Evolutionary conservation across 2,113 vertebrate genomes (phyloP).

Genomic region (Forbesichthys papilliferus): DNA sequence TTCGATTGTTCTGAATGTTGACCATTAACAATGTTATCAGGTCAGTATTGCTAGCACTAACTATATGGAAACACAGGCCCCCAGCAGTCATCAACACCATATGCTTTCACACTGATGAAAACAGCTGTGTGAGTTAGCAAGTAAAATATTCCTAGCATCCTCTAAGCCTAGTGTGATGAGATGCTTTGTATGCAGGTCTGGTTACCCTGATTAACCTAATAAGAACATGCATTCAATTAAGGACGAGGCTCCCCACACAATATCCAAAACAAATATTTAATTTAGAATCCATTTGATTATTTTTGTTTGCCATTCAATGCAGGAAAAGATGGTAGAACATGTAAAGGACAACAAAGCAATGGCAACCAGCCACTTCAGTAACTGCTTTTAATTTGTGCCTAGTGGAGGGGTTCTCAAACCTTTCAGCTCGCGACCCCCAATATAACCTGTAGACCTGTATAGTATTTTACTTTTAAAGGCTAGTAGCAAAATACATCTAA

Average conservation of each 20-base stretch:
- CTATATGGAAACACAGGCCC: slow-evolving; percentile 57
- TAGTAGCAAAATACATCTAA: no score
- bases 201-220: slow-evolving; percentile 2
- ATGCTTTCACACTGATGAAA: slow-evolving; percentile 36
- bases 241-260: background rate
- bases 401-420: no score
- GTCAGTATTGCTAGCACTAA: slow-evolving; percentile 31
- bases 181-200: background rate
- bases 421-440: no score
- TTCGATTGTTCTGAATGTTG: background rate
- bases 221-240: slow-evolving; percentile 16
- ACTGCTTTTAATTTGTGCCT: no score
- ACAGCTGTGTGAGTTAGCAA: slow-evolving; percentile 51
- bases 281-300: background rate
- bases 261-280: background rate
- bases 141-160: slow-evolving; percentile 26
- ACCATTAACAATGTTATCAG: background rate
- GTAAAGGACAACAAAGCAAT: background rate
- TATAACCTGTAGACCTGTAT: no score
- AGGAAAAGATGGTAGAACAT: background rate
- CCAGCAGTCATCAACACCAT: slow-evolving; percentile 40
- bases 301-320: background rate
- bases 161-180: background rate
- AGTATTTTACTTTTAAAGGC: no score
- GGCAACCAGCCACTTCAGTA: no score